Evolutionary conservation across 2,113 vertebrate genomes (phyloP).

Genomic region (Girardinichthys multiradiatus): DNA sequence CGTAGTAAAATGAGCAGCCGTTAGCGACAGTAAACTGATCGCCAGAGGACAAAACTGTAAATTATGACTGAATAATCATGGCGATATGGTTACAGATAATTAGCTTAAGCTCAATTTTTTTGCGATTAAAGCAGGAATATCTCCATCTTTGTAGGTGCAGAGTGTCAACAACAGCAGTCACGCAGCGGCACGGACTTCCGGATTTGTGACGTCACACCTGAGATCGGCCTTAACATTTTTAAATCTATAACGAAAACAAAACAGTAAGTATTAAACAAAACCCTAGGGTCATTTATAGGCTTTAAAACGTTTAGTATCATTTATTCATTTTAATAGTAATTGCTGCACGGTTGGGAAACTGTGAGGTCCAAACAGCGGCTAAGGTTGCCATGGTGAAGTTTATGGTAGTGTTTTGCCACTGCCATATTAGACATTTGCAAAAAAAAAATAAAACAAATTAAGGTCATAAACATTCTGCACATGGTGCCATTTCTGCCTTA

Average conservation of each 20-base stretch:
- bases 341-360: neutral
- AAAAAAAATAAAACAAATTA: neutral
- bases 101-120: neutral
- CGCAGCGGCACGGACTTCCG: conserved; percentile 43
- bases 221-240: neutral
- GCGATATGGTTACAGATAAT: neutral
- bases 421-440: neutral
- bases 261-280: neutral
- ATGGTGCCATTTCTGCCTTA: too few relatives aligned
- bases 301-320: neutral
- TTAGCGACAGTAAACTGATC: neutral
- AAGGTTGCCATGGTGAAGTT: neutral
- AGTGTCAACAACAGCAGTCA: conserved; percentile 62
- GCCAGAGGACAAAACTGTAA: neutral
- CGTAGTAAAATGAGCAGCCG: conserved; percentile 12
- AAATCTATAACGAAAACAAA: neutral
- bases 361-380: neutral
- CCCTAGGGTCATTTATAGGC: neutral
- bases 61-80: neutral
- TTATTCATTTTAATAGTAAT: neutral
- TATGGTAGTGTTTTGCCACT: neutral
- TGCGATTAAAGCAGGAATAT: conserved; percentile 4
- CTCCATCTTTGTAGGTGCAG: neutral
- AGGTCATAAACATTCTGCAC: neutral
- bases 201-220: conserved; percentile 45